Percentiles rank a stretch among this genome's conserved stretches.
phyloP scores from a whole-genome alignment of 1,140 invertebrate species.

The Drosophila baimaii region DNA sequence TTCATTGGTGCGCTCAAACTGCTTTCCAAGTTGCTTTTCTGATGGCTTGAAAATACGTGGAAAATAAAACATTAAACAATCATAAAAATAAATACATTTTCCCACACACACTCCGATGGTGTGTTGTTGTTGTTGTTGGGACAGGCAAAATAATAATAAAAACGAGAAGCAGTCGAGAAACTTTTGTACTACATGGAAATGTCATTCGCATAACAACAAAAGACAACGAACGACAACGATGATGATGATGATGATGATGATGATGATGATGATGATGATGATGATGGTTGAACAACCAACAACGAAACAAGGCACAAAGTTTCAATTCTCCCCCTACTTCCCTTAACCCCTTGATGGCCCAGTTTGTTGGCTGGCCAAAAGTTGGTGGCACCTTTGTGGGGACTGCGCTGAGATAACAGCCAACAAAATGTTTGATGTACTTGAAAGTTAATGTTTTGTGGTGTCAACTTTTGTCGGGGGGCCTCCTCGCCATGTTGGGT shows the following conservation, averaged over 20 bases:
- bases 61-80: conserved; percentile 80
- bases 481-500: conserved; percentile 10
- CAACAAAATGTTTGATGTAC: conserved; percentile 82
- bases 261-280: conserved; percentile 19
- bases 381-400: conserved; percentile 77
- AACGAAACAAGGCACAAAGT: conserved; percentile 80
- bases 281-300: conserved; percentile 28
- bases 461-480: conserved; percentile 59
- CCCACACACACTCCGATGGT: conserved; percentile 53
- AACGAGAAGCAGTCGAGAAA: conserved; percentile 78
- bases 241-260: conserved; percentile 26
- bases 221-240: conserved; percentile 38
- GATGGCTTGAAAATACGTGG: conserved; percentile 59
- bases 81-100: conserved; percentile 75
- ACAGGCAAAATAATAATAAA: conserved; percentile 49
- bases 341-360: conserved; percentile 27
- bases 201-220: conserved; percentile 78
- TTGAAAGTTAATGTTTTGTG: conserved; percentile 78
- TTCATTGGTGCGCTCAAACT: background rate
- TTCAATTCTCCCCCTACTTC: conserved; percentile 47
- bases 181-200: conserved; percentile 82
- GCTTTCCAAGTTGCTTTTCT: conserved; percentile 1
- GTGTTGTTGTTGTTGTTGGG: conserved; percentile 19
- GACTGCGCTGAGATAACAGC: conserved; percentile 60
- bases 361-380: conserved; percentile 58